Evolutionary conservation across 2,113 vertebrate species (phyloP), one percentile per base, ranked within the genome.

Genomic region (Chionodraco myersi): DNA sequence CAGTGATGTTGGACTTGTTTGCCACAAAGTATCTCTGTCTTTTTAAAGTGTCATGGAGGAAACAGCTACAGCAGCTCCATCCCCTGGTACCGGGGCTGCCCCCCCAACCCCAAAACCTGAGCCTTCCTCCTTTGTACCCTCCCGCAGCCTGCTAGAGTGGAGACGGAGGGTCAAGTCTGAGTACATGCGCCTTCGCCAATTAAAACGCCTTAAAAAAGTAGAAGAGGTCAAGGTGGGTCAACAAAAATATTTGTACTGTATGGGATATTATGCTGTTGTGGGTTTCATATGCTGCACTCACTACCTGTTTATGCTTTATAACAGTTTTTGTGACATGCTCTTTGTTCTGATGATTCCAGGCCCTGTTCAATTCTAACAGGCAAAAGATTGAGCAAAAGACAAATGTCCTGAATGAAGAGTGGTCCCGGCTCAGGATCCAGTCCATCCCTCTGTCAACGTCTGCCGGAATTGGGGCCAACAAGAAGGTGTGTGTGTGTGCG

Each of bases 141-240:
- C 96, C 5, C 95, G 95, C 63, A 92, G 90, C 80, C 86, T 94
- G 65, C 94, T 96, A 21, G 97, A 98, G 72, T 99, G 98, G 98
- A 98, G 97, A 75, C 96, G 96, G 81, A 97, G 98, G 86, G 98
- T 99, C 78, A 98, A 98, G 85, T 98, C 97, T 0, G 98, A 99
- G 84, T 99, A 99, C 4, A 99, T 99, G 97, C 95, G 97, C 2
- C 97, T 99, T 9, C 96, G 97, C 80, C 98, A 99, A 71, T 95
- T 98, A 59, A 99, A 98, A 85, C 96, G 98, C 82, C 97, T 92
- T 95, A 97, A 94, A 93, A 97, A 48, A 95, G 97, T 92, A 81
- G 98, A 97, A 92, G 95, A 87, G 77, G 97, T 98, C 3, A 98
- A 98, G 96, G 98, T 98, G 87, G 60, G 86, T 77, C 34, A 3